Conservation (phyloP, 2,888 invertebrate species). For the Apodemia zela region DNA sequence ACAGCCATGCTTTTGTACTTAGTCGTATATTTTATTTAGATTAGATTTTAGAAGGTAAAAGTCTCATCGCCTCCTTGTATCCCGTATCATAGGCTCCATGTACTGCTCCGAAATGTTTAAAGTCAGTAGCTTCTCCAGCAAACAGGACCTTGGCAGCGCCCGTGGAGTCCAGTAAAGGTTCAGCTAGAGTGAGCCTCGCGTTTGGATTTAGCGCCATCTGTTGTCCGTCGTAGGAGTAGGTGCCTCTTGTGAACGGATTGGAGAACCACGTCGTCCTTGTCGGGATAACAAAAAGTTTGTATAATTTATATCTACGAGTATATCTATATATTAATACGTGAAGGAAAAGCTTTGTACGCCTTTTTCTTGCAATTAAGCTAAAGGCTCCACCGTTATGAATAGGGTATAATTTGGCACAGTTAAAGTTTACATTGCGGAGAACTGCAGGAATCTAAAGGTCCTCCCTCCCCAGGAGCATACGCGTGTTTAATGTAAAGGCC, state of each 20-base stretch:
- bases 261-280: slow-evolving; percentile 85
- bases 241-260: slow-evolving; percentile 85
- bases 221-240: slow-evolving; percentile 83
- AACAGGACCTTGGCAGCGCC: slow-evolving; percentile 76
- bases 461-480: no score
- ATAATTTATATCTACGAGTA: no score
- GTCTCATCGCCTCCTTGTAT: slow-evolving; percentile 79
- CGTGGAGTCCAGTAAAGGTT: slow-evolving; percentile 72
- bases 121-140: slow-evolving; percentile 81
- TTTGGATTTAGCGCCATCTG: slow-evolving; percentile 69
- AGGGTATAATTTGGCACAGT: no score
- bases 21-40: background rate
- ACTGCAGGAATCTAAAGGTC: no score
- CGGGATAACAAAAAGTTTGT: background rate
- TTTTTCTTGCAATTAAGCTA: no score
- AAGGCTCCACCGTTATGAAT: no score
- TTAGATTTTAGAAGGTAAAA: slow-evolving; percentile 32
- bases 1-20: no score
- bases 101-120: slow-evolving; percentile 83
- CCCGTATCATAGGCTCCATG: slow-evolving; percentile 87
- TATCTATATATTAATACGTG: no score
- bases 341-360: no score
- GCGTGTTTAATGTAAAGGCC: no score
- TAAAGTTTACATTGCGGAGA: no score
- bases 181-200: slow-evolving; percentile 74